A percentile compares a stretch with the other conserved stretches of the same genome.
These are phyloP conservation scores for Lochmaea capreae DNA, from an alignment of 2,888 invertebrate species.

Conservation along the genomic window DNA sequence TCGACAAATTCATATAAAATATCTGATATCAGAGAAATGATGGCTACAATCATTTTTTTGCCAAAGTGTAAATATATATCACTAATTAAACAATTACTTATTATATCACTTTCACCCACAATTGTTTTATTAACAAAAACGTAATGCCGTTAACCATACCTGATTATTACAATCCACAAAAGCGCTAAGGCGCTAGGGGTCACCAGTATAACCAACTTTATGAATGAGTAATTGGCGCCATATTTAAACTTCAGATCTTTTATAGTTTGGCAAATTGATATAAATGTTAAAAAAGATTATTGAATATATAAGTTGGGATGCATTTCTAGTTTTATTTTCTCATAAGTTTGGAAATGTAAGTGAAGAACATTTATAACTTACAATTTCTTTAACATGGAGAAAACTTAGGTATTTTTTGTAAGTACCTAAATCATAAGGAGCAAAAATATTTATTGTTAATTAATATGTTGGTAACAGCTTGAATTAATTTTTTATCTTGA, in stretches of 20 bases:
- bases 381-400: too few species aligned
- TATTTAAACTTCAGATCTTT: neutral
- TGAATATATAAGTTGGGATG: too few species aligned
- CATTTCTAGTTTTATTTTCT: too few species aligned
- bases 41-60: constrained; percentile 34
- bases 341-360: too few species aligned
- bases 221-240: constrained; percentile 18
- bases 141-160: constrained; percentile 63
- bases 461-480: too few species aligned
- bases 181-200: constrained; percentile 63
- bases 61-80: constrained; percentile 32
- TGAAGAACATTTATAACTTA: too few species aligned
- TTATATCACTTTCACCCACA: constrained; percentile 49
- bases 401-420: too few species aligned
- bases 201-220: constrained; percentile 50
- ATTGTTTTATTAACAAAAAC: constrained; percentile 51
- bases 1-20: constrained; percentile 35
- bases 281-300: too few species aligned
- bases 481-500: too few species aligned
- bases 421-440: too few species aligned
- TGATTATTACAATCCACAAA: constrained; percentile 62
- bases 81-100: constrained; percentile 44
- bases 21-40: constrained; percentile 14
- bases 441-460: too few species aligned
- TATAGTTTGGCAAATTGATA: too few species aligned